Conservation (phyloP, 2,113 vertebrate species). For the Seriola aureovittata region DNA sequence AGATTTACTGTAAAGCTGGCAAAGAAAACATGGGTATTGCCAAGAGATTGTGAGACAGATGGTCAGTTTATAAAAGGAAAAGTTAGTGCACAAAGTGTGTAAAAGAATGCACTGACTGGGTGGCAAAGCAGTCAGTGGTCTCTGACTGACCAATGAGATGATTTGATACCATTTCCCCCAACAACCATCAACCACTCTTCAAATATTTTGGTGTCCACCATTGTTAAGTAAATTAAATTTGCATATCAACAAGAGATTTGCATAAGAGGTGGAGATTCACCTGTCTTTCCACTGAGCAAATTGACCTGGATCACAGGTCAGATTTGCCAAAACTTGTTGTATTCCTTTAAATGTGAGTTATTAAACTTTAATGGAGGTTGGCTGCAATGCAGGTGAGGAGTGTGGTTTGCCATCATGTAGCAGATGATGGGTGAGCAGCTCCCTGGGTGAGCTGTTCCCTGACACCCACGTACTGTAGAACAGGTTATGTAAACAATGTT, state of each 20-base stretch:
- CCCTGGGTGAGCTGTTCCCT: slow-evolving; percentile 56
- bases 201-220: neutral
- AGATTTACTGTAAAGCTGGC: slow-evolving; percentile 77
- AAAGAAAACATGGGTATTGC: slow-evolving; percentile 40
- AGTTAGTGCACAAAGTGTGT: slow-evolving; percentile 43
- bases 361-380: slow-evolving; percentile 69
- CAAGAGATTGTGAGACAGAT: slow-evolving; percentile 77
- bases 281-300: neutral
- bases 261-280: neutral
- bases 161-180: neutral
- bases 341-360: slow-evolving; percentile 58
- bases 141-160: slow-evolving; percentile 1
- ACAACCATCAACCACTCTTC: neutral
- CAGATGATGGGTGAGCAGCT: slow-evolving; percentile 69
- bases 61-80: slow-evolving; percentile 71
- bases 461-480: slow-evolving; percentile 69
- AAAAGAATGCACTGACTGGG: slow-evolving; percentile 27
- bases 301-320: neutral
- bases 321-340: slow-evolving; percentile 30
- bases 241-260: neutral
- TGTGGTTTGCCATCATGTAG: slow-evolving; percentile 64
- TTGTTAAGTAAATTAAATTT: neutral
- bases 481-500: slow-evolving; percentile 64
- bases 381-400: slow-evolving; percentile 76
- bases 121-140: neutral